Evolutionary conservation across 2,113 vertebrate genomes (phyloP), one percentile per base, ranked within the genome.

Genomic region (Proterorhinus semilunaris): DNA sequence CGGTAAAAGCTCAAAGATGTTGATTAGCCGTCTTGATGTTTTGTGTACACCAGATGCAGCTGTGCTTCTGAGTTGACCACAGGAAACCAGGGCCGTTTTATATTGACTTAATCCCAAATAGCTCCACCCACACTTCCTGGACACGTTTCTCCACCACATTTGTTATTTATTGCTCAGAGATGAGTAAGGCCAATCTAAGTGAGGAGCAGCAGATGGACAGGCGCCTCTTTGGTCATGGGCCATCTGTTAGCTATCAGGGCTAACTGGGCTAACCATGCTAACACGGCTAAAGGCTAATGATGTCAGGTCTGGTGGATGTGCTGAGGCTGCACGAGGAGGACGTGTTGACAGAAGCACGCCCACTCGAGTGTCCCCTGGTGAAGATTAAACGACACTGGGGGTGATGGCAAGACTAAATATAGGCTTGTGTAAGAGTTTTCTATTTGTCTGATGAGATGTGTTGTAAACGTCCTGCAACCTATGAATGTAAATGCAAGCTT

Each of bases 121-220:
- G 68, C 62, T 72, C 66, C 74, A 79, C 85, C 85, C 80, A 82
- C 84, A 71, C 69, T 78, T 77, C 73, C 67, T 74, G 65, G 55
- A 72, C 69, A 78, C 42, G 62, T 75, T 64, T 61, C 68, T 48
- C 68, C 77, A 83, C 72, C 71, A 50, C 65, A 16, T 68, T 75
- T 42, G 10, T 58, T 42, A 42, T 58, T 42, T 58, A 79, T 81
- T 85, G 72, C 65, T 71, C 48, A 62, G 68, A 72, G 42, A 66
- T 44, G 42, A 43, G 44, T 8, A n/a, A 13, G 6, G 10, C 67
- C 48, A 73, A 83, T 74, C 67, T 69, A 71, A 78, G 72, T 66
- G 72, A 85, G 76, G 71, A 74, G 83, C 52, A 65, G 73, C 82
- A 86, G 72, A 82, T 75, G 72, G 78, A 84, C 45, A 10, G 52